A percentile compares a stretch with the other conserved stretches of the same genome.
Conservation (phyloP, 23 tunicate species). For the Trididemnum nubilum region DNA sequence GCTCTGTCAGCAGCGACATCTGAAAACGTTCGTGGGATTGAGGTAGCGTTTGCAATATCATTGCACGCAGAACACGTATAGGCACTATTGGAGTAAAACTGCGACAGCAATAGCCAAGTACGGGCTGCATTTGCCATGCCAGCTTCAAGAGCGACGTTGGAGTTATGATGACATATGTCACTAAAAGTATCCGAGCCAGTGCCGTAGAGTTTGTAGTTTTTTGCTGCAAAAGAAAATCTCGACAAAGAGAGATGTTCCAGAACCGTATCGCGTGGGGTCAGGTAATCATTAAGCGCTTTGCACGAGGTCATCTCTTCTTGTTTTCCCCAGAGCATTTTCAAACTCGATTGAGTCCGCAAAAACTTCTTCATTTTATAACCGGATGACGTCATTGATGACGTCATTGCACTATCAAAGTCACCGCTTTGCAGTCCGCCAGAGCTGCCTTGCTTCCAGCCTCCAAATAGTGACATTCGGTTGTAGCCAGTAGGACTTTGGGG, state of each 20-base stretch:
- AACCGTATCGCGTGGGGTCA: neutral
- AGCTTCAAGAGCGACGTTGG: constrained; percentile 33
- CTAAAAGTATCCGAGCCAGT: constrained; percentile 4
- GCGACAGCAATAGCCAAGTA: constrained; percentile 50
- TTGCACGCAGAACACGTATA: no score
- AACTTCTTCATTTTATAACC: constrained; percentile 7
- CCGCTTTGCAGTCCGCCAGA: neutral
- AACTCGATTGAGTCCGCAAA: constrained; percentile 17
- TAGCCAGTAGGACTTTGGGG: constrained; percentile 45
- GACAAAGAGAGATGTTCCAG: constrained; percentile 24
- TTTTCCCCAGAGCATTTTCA: neutral
- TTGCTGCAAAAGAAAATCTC: constrained; percentile 34
- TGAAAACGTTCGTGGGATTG: constrained; percentile 29
- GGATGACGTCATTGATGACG: neutral
- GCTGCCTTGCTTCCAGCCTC: constrained; percentile 22
- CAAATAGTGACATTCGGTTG: neutral
- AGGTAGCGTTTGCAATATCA: neutral
- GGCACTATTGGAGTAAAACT: constrained; percentile 25
- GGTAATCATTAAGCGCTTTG: constrained; percentile 24
- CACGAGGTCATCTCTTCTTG: neutral
- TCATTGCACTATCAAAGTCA: constrained; percentile 12
- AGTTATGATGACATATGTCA: constrained; percentile 45
- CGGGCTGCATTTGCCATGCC: constrained; percentile 36
- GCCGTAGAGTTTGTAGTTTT: constrained; percentile 51
- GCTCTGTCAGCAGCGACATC: constrained; percentile 23